Percentiles rank a stretch among this genome's conserved stretches.
These are phyloP conservation scores for Drosophila repletoides DNA, from an alignment of 1,140 invertebrate species.

Conservation along the genomic window DNA sequence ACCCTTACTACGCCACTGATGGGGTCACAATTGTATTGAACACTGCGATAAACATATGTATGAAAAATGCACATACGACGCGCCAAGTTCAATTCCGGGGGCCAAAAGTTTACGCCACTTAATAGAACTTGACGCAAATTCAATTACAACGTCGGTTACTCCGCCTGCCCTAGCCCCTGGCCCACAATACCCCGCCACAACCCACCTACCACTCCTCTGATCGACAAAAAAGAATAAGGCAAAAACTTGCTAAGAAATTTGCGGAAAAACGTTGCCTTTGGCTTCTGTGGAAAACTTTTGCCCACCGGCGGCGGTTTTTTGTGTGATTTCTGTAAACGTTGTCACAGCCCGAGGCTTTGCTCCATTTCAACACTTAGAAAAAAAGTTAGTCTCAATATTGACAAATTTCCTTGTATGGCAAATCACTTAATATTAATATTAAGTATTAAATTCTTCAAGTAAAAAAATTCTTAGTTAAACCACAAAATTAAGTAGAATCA, in stretches of 20 bases:
- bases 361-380: no score
- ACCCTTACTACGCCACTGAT: no score
- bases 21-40: conserved; percentile 48
- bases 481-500: no score
- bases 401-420: no score
- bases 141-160: conserved; percentile 63
- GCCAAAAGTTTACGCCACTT: conserved; percentile 80
- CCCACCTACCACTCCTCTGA: neutral
- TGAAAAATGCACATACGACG: conserved; percentile 78
- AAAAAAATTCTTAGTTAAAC: no score
- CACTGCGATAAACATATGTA: conserved; percentile 78
- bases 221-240: conserved; percentile 1
- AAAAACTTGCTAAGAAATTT: conserved; percentile 70
- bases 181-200: no score
- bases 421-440: no score
- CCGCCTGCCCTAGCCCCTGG: no score
- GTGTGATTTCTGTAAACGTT: conserved; percentile 52
- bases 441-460: no score
- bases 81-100: conserved; percentile 66
- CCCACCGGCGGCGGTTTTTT: conserved; percentile 41
- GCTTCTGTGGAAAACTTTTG: conserved; percentile 50
- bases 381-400: no score
- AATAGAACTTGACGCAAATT: conserved; percentile 81
- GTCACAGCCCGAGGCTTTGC: conserved; percentile 44
- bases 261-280: conserved; percentile 64